These are phyloP conservation scores for Drosophila rubida DNA, from an alignment of 2,888 invertebrate species.

Conservation along the genomic window DNA sequence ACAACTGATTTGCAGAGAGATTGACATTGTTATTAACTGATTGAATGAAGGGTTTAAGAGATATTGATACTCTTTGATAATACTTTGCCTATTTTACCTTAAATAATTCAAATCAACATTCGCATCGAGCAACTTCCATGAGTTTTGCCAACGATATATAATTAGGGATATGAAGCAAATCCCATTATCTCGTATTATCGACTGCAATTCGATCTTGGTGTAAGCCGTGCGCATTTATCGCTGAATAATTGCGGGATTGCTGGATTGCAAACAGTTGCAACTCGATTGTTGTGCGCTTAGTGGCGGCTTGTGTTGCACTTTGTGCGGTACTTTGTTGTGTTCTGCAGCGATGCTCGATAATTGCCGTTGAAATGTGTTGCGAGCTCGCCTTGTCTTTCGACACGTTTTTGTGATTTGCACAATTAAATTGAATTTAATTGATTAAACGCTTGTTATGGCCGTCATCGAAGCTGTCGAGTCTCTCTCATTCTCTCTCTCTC, in stretches of 20 bases:
- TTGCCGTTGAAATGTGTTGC: conserved; percentile 9
- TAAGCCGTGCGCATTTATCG: background rate
- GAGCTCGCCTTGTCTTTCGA: conserved; percentile 35
- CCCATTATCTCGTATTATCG: background rate
- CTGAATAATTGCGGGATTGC: background rate
- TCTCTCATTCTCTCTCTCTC: no score
- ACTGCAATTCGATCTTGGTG: background rate
- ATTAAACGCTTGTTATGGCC: conserved; percentile 60
- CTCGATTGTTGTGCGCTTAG: background rate
- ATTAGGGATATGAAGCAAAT: background rate
- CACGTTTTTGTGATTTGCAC: conserved; percentile 72
- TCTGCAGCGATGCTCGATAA: conserved; percentile 3
- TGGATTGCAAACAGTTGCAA: background rate
- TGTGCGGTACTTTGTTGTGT: background rate
- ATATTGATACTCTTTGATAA: no score
- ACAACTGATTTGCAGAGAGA: no score
- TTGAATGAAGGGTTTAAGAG: no score
- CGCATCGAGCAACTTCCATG: no score
- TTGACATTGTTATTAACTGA: no score
- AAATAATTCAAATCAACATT: no score
- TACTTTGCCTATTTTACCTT: no score
- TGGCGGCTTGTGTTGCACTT: background rate
- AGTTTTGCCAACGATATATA: background rate
- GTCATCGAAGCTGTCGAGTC: conserved; percentile 5
- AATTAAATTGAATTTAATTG: conserved; percentile 70